Evolutionary conservation across 2,888 invertebrate genomes (phyloP), one percentile per base, ranked within the genome.

Genomic region (Phortica okadai): DNA sequence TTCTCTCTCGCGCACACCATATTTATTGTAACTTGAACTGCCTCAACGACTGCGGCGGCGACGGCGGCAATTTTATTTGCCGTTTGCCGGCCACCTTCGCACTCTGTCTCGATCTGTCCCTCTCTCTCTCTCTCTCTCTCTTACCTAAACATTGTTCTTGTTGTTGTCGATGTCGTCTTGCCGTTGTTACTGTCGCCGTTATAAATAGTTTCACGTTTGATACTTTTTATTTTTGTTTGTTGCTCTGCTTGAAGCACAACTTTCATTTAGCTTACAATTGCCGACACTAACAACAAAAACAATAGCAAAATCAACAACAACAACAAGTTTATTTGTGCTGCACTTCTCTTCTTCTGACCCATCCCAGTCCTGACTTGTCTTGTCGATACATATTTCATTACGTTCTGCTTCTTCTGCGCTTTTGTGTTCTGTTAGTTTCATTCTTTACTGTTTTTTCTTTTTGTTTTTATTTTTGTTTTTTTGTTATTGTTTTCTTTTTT

Each of bases 161-260:
- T 7, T 1, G 14, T 44, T 14, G 6, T 6, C 33, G 7, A 8
- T 14, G 8, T 50, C 2, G 3, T 50, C 6, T 56, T 56, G 16
- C 5, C 21, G 25, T 10, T 25, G 25, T 10, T 5, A 1, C 10
- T 21, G 25, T 76, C 67, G 73, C 79, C 50, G 79, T 78, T 85
- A 85, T 85, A 85, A 85, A 85, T 85, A 85, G 85, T 85, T 85
- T 73, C 82, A 81, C 78, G 81, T 80, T 81, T 78, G 81, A 67
- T 58, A 45, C 73, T 62, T 77, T 78, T 76, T 73, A 67, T 76
- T 59, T 73, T 74, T 54, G 16, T 59, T 70, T 79, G 85, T 85
- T 85, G 73, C 76, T 80, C 77, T 45, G 62, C 75, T 74, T 59
- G 41, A 45, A 70, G 42, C 11, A 54, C 56, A 75, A 75, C 75